Conservation (phyloP, 1,140 invertebrate species). For the Eriocheir sinensis region DNA sequence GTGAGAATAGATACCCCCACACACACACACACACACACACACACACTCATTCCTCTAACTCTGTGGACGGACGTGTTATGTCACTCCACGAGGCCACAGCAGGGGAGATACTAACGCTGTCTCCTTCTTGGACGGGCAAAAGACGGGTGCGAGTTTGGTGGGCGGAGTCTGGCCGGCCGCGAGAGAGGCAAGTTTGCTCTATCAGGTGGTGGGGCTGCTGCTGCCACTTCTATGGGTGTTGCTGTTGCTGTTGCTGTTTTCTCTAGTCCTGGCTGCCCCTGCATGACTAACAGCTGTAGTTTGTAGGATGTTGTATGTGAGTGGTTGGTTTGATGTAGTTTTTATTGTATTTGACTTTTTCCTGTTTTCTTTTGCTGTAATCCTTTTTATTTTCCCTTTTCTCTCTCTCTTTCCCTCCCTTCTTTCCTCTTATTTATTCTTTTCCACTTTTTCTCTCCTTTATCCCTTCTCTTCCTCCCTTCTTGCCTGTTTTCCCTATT, state of each 20-base stretch:
- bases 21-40: neutral
- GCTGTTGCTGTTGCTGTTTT: neutral
- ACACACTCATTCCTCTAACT: neutral
- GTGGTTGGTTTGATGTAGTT: too few relatives aligned
- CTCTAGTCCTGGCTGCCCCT: neutral
- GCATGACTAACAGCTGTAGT: neutral
- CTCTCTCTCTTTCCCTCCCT: neutral
- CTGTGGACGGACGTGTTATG: too few relatives aligned
- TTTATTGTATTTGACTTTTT: too few relatives aligned
- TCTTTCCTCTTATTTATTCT: neutral
- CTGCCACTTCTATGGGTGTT: neutral
- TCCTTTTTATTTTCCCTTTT: too few relatives aligned
- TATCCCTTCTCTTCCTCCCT: too few relatives aligned
- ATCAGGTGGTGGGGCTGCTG: neutral
- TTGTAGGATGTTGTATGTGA: too few relatives aligned
- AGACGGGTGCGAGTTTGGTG: constrained; percentile 73
- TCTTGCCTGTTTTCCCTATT: too few relatives aligned
- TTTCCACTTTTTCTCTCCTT: neutral
- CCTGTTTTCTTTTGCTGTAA: too few relatives aligned
- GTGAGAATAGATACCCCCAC: neutral
- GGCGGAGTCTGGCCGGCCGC: constrained; percentile 60
- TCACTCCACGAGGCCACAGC: neutral
- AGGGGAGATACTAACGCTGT: neutral
- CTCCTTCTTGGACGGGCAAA: constrained; percentile 56
- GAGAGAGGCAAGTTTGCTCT: constrained; percentile 73